phyloP scores from a whole-genome alignment of 2,113 vertebrate genomes.

The Hippoglossus stenolepis region DNA sequence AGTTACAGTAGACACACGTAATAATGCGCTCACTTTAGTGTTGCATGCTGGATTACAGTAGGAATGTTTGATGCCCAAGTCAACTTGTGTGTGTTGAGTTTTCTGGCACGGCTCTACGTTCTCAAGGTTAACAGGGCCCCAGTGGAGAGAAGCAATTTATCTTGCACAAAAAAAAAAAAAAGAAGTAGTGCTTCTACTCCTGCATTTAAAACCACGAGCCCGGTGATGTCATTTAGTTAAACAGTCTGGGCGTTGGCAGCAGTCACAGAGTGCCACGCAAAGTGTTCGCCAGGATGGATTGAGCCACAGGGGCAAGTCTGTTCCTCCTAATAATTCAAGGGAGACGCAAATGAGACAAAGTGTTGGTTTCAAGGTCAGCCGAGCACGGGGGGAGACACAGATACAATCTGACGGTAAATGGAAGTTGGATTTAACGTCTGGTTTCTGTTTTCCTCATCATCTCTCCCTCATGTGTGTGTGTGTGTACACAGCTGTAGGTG shows the following conservation, averaged over 20 bases:
- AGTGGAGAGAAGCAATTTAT: slow-evolving; percentile 35
- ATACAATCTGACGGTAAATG: slow-evolving; percentile 11
- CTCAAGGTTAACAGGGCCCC: slow-evolving; percentile 35
- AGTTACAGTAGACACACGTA: neutral
- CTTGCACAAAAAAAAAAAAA: slow-evolving; percentile 51
- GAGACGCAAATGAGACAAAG: slow-evolving; percentile 35
- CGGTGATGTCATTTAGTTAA: slow-evolving; percentile 67
- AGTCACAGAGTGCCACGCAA: slow-evolving; percentile 8
- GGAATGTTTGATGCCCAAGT: slow-evolving; percentile 17
- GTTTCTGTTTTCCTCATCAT: slow-evolving; percentile 28
- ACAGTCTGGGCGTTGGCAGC: slow-evolving; percentile 36
- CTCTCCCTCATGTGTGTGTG: neutral
- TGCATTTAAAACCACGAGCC: slow-evolving; percentile 15
- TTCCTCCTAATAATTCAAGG: slow-evolving; percentile 28
- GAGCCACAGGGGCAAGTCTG: neutral
- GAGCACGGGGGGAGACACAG: neutral
- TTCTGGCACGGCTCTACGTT: slow-evolving; percentile 31
- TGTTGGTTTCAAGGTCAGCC: slow-evolving; percentile 17
- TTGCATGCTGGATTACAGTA: slow-evolving; percentile 12
- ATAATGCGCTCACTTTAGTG: neutral
- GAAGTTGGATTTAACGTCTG: slow-evolving; percentile 24
- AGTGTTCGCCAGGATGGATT: slow-evolving; percentile 33
- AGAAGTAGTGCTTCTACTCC: slow-evolving; percentile 5
- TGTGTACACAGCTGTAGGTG: neutral
- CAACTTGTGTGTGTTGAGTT: slow-evolving; percentile 5